Evolutionary conservation across 92 coral and sea anemone genomes (phyloP).

Genomic region (Zoanthus sociatus): DNA sequence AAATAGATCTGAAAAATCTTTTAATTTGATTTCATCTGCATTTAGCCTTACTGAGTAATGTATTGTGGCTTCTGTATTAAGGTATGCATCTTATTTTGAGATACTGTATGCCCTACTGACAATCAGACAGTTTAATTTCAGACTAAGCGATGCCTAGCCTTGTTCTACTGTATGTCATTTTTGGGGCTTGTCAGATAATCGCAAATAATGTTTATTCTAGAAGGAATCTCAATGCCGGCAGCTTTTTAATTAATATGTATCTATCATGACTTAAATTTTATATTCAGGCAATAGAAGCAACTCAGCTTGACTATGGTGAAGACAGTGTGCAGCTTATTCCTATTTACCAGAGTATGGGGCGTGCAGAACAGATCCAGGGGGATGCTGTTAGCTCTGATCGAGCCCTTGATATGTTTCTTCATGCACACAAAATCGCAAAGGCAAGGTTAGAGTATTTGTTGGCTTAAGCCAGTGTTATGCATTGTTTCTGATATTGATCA

Average conservation of each 20-base stretch:
- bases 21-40: too few relatives aligned
- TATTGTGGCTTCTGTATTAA: too few relatives aligned
- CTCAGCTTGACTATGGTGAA: constrained; percentile 78
- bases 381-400: constrained; percentile 68
- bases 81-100: too few relatives aligned
- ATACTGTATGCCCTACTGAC: too few relatives aligned
- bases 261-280: neutral
- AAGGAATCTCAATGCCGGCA: neutral
- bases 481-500: too few relatives aligned
- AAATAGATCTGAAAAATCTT: too few relatives aligned
- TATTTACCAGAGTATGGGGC: constrained; percentile 85
- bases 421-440: constrained; percentile 77
- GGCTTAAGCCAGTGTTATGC: too few relatives aligned
- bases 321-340: constrained; percentile 76
- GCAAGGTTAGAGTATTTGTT: constrained; percentile 58
- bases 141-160: too few relatives aligned
- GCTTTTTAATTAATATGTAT: neutral
- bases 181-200: too few relatives aligned
- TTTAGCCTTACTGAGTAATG: too few relatives aligned
- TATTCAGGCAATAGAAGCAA: constrained; percentile 76
- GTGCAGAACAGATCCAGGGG: constrained; percentile 79
- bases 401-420: constrained; percentile 77
- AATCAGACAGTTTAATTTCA: too few relatives aligned
- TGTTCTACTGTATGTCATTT: too few relatives aligned
- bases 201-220: neutral